Conservation (phyloP, 2,888 invertebrate species). For the Lycophotia porphyrea region DNA sequence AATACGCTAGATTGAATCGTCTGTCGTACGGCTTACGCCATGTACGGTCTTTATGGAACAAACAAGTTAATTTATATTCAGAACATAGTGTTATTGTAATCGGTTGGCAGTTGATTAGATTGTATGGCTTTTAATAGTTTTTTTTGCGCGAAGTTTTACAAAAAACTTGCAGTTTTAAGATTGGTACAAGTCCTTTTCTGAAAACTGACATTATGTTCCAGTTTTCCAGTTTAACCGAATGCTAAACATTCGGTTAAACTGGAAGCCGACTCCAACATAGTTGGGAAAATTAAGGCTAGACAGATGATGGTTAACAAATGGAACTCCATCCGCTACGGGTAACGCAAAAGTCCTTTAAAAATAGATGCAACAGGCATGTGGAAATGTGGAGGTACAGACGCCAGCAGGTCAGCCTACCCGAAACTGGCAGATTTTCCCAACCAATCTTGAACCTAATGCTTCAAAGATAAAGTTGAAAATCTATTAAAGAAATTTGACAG, state of each 20-base stretch:
- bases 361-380: neutral
- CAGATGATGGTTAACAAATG: neutral
- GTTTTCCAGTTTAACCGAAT: too few species aligned
- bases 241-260: too few species aligned
- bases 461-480: too few species aligned
- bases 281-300: too few species aligned
- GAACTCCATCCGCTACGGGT: neutral
- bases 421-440: too few species aligned
- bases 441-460: too few species aligned
- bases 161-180: neutral
- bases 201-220: too few species aligned
- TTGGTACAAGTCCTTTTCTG: neutral
- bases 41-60: conserved; percentile 53
- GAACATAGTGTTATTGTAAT: conserved; percentile 27
- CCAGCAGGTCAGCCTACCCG: too few species aligned
- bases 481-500: too few species aligned
- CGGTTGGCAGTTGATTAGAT: neutral
- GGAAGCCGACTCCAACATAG: too few species aligned
- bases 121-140: neutral
- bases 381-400: neutral
- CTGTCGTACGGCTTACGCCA: conserved; percentile 57
- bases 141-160: neutral
- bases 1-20: conserved; percentile 65
- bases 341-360: neutral
- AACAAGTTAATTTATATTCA: conserved; percentile 15